These are phyloP conservation scores for Sphyrna mokarran DNA, from an alignment of 2,113 vertebrate genomes.

Conservation along the genomic window DNA sequence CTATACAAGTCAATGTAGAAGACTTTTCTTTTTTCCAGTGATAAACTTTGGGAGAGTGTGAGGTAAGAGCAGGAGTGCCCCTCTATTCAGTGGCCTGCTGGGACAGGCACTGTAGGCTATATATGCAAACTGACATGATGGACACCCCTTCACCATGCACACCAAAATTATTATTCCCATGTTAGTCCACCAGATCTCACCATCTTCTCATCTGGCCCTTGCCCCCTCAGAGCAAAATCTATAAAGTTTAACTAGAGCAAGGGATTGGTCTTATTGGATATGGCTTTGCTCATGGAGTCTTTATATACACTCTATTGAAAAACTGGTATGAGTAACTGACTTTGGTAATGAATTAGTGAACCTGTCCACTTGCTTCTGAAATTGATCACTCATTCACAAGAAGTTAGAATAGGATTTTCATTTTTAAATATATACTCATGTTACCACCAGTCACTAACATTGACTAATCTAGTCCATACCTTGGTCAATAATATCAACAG, in stretches of 20 bases:
- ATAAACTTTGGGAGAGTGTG: not conserved
- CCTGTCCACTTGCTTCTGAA: not conserved
- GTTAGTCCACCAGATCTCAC: constrained; percentile 40
- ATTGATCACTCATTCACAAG: not conserved
- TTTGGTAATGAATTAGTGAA: not conserved
- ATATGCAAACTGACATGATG: constrained; percentile 44
- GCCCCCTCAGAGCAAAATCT: not conserved
- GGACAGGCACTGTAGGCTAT: constrained; percentile 47
- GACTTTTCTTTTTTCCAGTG: not conserved
- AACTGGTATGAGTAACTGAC: not conserved
- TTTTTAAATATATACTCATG: not conserved
- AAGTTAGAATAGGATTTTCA: not conserved
- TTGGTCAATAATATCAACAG: not conserved
- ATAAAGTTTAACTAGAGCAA: not conserved
- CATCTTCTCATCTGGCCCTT: not conserved
- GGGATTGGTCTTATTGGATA: not conserved
- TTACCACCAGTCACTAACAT: not conserved
- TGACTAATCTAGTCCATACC: not conserved
- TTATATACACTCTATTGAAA: not conserved
- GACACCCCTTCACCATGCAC: constrained; percentile 45
- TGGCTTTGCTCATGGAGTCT: not conserved
- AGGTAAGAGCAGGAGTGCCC: constrained; percentile 35
- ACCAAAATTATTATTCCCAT: constrained; percentile 44
- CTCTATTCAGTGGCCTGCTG: constrained; percentile 44
- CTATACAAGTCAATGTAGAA: not conserved